These are phyloP conservation scores for Neomorphus geoffroyi DNA, from an alignment of 2,797 vertebrate genomes.

Conservation along the genomic window DNA sequence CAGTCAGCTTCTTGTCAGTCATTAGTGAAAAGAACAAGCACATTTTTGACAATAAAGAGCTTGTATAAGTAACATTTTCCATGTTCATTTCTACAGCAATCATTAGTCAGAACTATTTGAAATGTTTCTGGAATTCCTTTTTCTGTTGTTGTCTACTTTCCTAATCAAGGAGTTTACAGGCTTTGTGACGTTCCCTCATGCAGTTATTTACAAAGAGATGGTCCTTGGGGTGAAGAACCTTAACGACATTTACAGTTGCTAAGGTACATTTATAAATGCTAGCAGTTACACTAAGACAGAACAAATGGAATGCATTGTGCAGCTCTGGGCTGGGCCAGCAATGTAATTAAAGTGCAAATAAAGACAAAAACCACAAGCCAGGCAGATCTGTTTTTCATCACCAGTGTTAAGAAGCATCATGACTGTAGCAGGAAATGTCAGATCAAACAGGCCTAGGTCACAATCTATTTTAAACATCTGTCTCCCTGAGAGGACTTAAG, in stretches of 20 bases:
- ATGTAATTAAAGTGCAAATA: slow-evolving; percentile 74
- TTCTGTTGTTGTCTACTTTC: slow-evolving; percentile 23
- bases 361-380: slow-evolving; percentile 55
- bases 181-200: slow-evolving; percentile 17
- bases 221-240: slow-evolving; percentile 36
- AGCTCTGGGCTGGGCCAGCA: slow-evolving; percentile 50
- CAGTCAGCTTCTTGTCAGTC: slow-evolving; percentile 44
- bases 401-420: slow-evolving; percentile 38
- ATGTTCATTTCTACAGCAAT: slow-evolving; percentile 36
- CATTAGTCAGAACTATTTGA: slow-evolving; percentile 43
- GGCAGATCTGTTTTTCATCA: slow-evolving; percentile 25
- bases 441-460: slow-evolving; percentile 56
- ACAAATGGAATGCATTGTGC: slow-evolving; percentile 30
- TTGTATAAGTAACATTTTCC: slow-evolving; percentile 19
- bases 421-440: slow-evolving; percentile 32
- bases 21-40: slow-evolving; percentile 58
- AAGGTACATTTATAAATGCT: slow-evolving; percentile 45
- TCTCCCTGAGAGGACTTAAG: slow-evolving; percentile 75
- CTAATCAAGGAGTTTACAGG: slow-evolving; percentile 11
- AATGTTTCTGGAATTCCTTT: slow-evolving; percentile 32
- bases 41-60: slow-evolving; percentile 13
- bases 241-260: slow-evolving; percentile 50
- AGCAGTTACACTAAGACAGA: slow-evolving; percentile 11
- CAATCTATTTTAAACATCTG: slow-evolving; percentile 32
- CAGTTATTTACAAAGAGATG: slow-evolving; percentile 65